A percentile compares a stretch with the other conserved stretches of the same genome.
Conservation (phyloP, 1,140 invertebrate species). For the Zaprionus ghesquierei region DNA sequence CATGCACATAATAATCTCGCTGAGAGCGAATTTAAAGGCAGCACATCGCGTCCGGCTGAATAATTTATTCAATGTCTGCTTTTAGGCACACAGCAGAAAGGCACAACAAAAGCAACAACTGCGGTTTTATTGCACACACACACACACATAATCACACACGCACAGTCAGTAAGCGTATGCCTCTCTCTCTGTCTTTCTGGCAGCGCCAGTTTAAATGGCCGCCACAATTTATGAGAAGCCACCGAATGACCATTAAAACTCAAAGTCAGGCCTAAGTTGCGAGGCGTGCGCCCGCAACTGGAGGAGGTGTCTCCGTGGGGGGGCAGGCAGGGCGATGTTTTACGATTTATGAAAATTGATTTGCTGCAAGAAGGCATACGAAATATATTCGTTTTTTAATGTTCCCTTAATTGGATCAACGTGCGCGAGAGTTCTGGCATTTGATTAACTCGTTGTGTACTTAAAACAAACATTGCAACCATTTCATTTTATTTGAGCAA, state of each 20-base stretch:
- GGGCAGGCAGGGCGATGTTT: constrained; percentile 17
- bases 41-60: constrained; percentile 43
- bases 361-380: constrained; percentile 30
- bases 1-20: constrained; percentile 61
- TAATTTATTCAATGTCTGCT: constrained; percentile 81
- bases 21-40: constrained; percentile 60
- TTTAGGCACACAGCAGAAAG: constrained; percentile 58
- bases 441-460: neutral
- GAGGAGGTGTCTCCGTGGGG: constrained; percentile 46
- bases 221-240: constrained; percentile 64
- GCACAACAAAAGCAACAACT: constrained; percentile 48
- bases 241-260: constrained; percentile 73
- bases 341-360: constrained; percentile 78
- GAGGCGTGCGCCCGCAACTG: constrained; percentile 14
- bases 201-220: constrained; percentile 61
- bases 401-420: constrained; percentile 45
- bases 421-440: neutral
- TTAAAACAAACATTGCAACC: neutral
- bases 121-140: constrained; percentile 64
- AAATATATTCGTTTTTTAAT: constrained; percentile 47
- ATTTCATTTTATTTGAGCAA: neutral
- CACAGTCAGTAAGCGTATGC: neutral
- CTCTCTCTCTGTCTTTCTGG: constrained; percentile 43
- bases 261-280: constrained; percentile 44
- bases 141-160: constrained; percentile 9